Evolutionary conservation across 1,140 invertebrate species (phyloP), one percentile per base, ranked within the genome.

Genomic region (Sweltsa coloradensis): DNA sequence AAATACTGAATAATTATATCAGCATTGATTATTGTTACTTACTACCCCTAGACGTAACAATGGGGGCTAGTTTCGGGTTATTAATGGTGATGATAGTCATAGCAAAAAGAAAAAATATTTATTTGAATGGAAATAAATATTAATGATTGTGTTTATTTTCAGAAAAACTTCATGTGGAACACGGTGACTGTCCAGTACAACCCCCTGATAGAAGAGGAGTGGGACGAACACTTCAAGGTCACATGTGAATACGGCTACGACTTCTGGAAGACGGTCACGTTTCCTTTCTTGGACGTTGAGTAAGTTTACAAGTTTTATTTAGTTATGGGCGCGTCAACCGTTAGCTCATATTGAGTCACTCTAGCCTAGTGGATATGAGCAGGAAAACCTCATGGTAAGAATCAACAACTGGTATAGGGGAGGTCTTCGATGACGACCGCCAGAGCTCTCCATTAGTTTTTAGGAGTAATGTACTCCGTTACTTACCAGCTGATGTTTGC

Each of bases 91-190:
- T 31, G n/a, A 31, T 14, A 31, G n/a, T 31, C n/a, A 31, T 14
- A 11, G 9, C n/a, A 11, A 11, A 11, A n/a, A 11, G 29, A 11
- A 9, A 9, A 31, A n/a, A 9, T 31, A n/a, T 9, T 9, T 11
- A 31, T 14, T 31, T 9, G 29, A n/a, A 31, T 14, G 29, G 29
- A n/a, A n/a, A 31, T 31, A n/a, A 11, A 31, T 31, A 31, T 31
- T 9, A n/a, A 31, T 11, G 29, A n/a, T 9, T 31, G n/a, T 9
- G 36, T 50, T 39, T 54, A 36, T 41, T 62, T 69, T 34, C 64
- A 85, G 79, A 86, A 92, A 78, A 91, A 93, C 64, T 80, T 92
- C 51, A 93, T 93, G 89, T 93, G 89, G 89, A 94, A 94, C 62
- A 94, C 89, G 1, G 82, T 93, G 29, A 93, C 88, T 1, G 88